These are phyloP conservation scores for Diaphora mendica DNA, from an alignment of 2,888 invertebrate genomes.

Conservation along the genomic window DNA sequence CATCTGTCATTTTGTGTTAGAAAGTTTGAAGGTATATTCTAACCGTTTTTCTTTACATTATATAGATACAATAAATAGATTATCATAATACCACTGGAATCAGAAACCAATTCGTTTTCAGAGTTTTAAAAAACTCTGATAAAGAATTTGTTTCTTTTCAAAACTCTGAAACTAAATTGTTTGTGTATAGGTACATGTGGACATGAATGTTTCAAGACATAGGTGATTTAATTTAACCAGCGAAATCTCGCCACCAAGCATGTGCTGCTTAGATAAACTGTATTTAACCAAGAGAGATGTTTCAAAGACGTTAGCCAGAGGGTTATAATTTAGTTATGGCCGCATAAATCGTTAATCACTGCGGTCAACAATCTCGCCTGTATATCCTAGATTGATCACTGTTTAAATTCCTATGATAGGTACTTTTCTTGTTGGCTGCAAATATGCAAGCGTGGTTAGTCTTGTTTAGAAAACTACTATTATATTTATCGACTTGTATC, in stretches of 20 bases:
- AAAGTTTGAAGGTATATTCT: not conserved
- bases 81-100: not conserved
- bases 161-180: too few relatives aligned
- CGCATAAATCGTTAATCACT: conserved; percentile 46
- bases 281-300: conserved; percentile 17
- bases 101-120: not conserved
- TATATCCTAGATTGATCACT: conserved; percentile 37
- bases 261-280: not conserved
- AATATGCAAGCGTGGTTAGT: not conserved
- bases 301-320: conserved; percentile 35
- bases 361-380: conserved; percentile 42
- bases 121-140: too few relatives aligned
- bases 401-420: conserved; percentile 40
- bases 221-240: not conserved
- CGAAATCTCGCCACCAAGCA: too few relatives aligned
- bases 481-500: too few relatives aligned
- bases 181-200: too few relatives aligned
- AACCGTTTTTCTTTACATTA: not conserved
- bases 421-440: conserved; percentile 33
- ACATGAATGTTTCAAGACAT: not conserved
- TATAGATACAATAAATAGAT: too few relatives aligned
- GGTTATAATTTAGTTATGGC: conserved; percentile 51
- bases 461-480: too few relatives aligned
- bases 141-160: too few relatives aligned
- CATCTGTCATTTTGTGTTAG: not conserved